phyloP scores from a whole-genome alignment of 2,888 invertebrate genomes.

The Dexiosoma caninum region DNA sequence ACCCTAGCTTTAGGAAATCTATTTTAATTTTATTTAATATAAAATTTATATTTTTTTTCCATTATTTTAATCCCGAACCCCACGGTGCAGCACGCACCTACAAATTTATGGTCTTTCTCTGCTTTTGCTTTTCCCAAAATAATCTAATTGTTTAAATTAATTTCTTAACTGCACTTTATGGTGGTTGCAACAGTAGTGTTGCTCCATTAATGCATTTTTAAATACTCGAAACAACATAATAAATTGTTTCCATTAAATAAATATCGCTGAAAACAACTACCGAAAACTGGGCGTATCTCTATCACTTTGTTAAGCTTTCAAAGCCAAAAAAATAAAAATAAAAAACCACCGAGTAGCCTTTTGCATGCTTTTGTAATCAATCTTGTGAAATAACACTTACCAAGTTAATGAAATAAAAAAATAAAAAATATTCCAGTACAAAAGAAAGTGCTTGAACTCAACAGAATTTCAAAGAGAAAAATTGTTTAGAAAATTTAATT shows the following conservation, averaged over 20 bases:
- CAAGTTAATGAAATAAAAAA: background rate
- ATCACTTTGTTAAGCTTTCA: slow-evolving; percentile 31
- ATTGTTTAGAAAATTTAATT: background rate
- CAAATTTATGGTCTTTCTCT: too few species aligned
- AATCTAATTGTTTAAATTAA: slow-evolving; percentile 11
- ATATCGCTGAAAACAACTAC: slow-evolving; percentile 47
- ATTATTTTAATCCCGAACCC: too few species aligned
- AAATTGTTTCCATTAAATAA: slow-evolving; percentile 43
- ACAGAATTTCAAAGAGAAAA: slow-evolving; percentile 6
- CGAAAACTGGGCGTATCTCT: slow-evolving; percentile 56
- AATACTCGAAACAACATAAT: slow-evolving; percentile 33
- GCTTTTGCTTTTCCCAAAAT: background rate
- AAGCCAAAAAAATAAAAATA: background rate
- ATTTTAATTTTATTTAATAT: too few species aligned
- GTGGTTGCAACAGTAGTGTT: slow-evolving; percentile 4
- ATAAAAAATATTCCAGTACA: background rate
- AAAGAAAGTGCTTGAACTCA: slow-evolving; percentile 30
- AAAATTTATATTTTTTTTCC: too few species aligned
- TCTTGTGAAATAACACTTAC: slow-evolving; percentile 49
- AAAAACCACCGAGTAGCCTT: slow-evolving; percentile 55
- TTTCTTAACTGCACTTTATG: background rate
- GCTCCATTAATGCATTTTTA: slow-evolving; percentile 37
- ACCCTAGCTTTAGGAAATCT: too few species aligned
- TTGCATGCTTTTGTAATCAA: slow-evolving; percentile 63
- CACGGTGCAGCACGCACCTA: background rate